Conservation (phyloP, 2,797 vertebrate species). For the Danio jaintianensis region DNA sequence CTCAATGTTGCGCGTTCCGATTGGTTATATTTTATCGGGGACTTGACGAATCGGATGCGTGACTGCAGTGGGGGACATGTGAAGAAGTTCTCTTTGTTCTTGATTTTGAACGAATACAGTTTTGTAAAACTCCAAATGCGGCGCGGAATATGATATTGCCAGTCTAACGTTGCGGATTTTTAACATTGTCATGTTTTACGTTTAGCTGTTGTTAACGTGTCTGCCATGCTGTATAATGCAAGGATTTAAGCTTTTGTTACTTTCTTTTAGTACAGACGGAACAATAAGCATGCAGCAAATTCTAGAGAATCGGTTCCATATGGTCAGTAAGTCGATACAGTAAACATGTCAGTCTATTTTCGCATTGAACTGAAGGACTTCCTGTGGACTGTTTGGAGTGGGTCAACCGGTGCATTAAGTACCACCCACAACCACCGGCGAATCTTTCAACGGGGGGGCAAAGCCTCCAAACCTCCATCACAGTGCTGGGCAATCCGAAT, state of each 20-base stretch:
- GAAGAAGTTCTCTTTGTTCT: constrained; percentile 79
- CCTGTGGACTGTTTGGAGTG: constrained; percentile 49
- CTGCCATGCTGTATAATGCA: not conserved
- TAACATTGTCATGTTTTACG: not conserved
- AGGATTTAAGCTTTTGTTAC: not conserved
- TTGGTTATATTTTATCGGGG: constrained; percentile 41
- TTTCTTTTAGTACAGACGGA: not conserved
- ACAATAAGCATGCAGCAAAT: not conserved
- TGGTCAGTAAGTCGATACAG: not conserved
- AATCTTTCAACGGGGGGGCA: not conserved
- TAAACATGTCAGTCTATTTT: constrained; percentile 32
- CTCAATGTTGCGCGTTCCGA: constrained; percentile 49
- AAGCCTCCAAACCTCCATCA: constrained; percentile 4
- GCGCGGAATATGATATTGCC: not conserved
- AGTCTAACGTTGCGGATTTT: not conserved
- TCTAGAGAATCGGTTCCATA: not conserved
- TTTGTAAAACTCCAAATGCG: constrained; percentile 18
- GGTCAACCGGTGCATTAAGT: constrained; percentile 66
- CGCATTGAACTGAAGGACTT: not conserved
- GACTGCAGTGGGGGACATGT: constrained; percentile 69
- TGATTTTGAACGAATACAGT: constrained; percentile 58
- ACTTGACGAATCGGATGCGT: constrained; percentile 65
- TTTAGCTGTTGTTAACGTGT: not conserved
- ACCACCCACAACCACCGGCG: constrained; percentile 56
- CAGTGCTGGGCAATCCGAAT: not conserved